Base-by-base conservation (phyloP, 2,113 vertebrate species). In the Megaceryle maxima region DNA sequence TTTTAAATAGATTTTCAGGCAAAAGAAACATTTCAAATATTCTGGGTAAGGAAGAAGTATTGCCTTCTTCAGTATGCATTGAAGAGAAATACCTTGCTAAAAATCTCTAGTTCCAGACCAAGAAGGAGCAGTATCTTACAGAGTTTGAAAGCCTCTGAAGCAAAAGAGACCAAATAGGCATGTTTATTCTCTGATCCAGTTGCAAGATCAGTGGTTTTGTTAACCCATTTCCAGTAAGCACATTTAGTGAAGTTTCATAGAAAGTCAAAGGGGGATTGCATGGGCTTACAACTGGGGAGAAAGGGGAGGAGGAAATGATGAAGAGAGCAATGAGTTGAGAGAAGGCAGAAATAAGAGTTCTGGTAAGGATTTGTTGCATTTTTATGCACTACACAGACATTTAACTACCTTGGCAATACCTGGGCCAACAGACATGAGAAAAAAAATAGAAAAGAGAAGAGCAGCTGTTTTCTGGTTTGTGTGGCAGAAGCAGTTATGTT, bases 401-500 rank as follows among this genome's bases (percentile, higher is more conserved):
- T 3, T 15, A 81, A 31, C 28, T 79, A 63, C 16, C 21, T 72
- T 66, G 73, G 51, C 81, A 88, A 83, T 68, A 78, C 16, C 6
- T 41, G 21, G 29, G 17, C 19, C 26, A 75, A 79, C 33, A 51
- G 33, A 60, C 2, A 26, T 17, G 6, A 5, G 10, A 13, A 84
- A 73, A 68, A 68, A 50, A 74, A 18, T 4, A 29, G 25, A 60
- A 73, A 22, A 70, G 63, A 56, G 50, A 60, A 78, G 31, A 37
- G 1, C 5, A 39, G 16, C 7, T 91, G 66, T 1, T 64, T 80
- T 78, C 62, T 89, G 37, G n/a, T 86, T 78, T 59, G 26, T 69
- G 86, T 33, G n/a, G 59, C 79, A 76, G 35, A 94, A 96, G 74
- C 63, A 97, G 80, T 63, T 63, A 53, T 39, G 57, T 86, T 96